A percentile compares a stretch with the other conserved stretches of the same genome.
Evolutionary conservation across 2,113 vertebrate genomes (phyloP).

Genomic region (Atrichornis clamosus): DNA sequence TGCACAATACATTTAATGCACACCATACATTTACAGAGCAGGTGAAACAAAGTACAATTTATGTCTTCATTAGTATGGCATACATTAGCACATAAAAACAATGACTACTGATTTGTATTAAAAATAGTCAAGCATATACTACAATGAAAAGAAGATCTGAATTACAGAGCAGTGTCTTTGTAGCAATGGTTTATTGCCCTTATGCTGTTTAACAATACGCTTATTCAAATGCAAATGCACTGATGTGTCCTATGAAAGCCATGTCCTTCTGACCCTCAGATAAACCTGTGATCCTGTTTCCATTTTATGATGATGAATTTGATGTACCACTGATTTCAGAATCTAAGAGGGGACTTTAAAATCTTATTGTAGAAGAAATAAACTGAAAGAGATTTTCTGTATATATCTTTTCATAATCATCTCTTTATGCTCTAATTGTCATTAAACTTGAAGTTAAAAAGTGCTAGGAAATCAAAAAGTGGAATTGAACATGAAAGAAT

Average conservation of each 20-base stretch:
- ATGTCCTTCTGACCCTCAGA: neutral
- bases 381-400: constrained; percentile 1
- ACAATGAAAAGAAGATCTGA: neutral
- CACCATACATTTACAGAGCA: neutral
- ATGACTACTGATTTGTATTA: neutral
- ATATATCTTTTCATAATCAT: neutral
- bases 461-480: constrained; percentile 2
- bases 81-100: neutral
- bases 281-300: neutral
- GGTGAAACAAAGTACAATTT: neutral
- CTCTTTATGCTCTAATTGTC: constrained; percentile 38
- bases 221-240: neutral
- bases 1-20: neutral
- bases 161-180: neutral
- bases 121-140: neutral
- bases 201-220: neutral
- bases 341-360: neutral
- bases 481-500: neutral
- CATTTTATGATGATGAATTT: neutral
- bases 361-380: neutral
- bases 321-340: neutral
- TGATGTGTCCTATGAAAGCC: neutral
- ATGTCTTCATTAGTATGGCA: neutral
- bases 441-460: constrained; percentile 46
- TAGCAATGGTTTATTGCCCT: neutral